Conservation (phyloP, 2,888 invertebrate genomes). For the Ochropacha duplaris region DNA sequence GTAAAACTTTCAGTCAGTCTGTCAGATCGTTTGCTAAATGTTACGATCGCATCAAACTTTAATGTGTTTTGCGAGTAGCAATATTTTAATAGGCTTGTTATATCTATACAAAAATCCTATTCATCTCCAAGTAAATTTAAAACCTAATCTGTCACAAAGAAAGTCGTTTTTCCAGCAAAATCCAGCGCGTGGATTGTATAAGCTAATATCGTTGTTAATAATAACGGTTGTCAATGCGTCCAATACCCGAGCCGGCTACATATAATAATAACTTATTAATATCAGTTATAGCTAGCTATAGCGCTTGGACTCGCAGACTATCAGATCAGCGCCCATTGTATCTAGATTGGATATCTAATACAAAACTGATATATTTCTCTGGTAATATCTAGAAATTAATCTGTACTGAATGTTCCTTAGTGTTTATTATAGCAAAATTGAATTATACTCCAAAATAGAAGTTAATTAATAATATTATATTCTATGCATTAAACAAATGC, state of each 20-base stretch:
- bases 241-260: not conserved
- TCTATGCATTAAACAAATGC: no score
- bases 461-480: no score
- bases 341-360: not conserved
- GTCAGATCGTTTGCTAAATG: not conserved
- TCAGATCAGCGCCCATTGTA: not conserved
- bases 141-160: not conserved
- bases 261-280: not conserved
- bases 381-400: not conserved
- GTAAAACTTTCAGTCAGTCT: not conserved
- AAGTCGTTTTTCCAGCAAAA: not conserved
- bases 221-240: not conserved
- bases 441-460: no score
- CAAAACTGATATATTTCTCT: not conserved
- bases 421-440: no score
- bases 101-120: not conserved
- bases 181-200: not conserved
- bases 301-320: not conserved
- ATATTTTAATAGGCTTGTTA: not conserved
- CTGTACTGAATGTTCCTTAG: no score
- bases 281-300: not conserved
- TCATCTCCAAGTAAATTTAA: not conserved
- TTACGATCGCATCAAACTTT: not conserved
- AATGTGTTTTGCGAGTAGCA: not conserved
- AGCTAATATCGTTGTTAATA: conserved; percentile 1